Conservation (phyloP, 1,140 invertebrate species). For the Aphelinus atriplicis region DNA sequence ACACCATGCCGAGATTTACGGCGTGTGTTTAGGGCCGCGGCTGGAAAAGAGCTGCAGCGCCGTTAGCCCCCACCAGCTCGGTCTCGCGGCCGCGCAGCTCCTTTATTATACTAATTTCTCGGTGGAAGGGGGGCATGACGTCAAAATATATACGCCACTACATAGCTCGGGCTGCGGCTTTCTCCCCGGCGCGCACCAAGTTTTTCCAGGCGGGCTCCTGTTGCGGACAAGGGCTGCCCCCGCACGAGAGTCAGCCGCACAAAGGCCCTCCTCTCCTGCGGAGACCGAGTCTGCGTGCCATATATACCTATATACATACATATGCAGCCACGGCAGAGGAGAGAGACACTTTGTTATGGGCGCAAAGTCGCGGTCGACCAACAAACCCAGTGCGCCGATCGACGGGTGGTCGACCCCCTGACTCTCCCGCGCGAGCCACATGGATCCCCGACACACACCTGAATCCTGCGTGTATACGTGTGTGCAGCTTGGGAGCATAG, state of each 20-base stretch:
- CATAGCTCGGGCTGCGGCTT: constrained; percentile 46
- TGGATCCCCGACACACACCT: too few relatives aligned
- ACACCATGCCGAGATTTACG: constrained; percentile 55
- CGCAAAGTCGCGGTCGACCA: constrained; percentile 45
- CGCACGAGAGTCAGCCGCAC: constrained; percentile 50
- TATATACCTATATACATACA: too few relatives aligned
- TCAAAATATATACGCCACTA: constrained; percentile 55
- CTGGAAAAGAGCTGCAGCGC: not conserved
- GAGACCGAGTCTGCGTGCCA: too few relatives aligned
- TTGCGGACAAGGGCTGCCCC: constrained; percentile 59
- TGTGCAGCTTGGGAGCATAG: too few relatives aligned
- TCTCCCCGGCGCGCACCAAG: constrained; percentile 4
- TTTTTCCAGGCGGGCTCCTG: constrained; percentile 49
- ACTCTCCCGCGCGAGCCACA: too few relatives aligned
- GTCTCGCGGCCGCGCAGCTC: constrained; percentile 21
- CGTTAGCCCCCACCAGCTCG: too few relatives aligned
- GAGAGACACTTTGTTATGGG: constrained; percentile 27
- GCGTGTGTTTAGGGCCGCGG: constrained; percentile 62
- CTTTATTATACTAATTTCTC: constrained; percentile 67
- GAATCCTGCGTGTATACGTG: too few relatives aligned
- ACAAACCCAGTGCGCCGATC: constrained; percentile 39
- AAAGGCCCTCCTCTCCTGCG: constrained; percentile 47
- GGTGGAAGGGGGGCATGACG: constrained; percentile 45
- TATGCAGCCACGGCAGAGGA: too few relatives aligned
- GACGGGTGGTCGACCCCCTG: too few relatives aligned